Base-by-base conservation (phyloP, 2,797 vertebrate genomes). In the Danio jaintianensis region DNA sequence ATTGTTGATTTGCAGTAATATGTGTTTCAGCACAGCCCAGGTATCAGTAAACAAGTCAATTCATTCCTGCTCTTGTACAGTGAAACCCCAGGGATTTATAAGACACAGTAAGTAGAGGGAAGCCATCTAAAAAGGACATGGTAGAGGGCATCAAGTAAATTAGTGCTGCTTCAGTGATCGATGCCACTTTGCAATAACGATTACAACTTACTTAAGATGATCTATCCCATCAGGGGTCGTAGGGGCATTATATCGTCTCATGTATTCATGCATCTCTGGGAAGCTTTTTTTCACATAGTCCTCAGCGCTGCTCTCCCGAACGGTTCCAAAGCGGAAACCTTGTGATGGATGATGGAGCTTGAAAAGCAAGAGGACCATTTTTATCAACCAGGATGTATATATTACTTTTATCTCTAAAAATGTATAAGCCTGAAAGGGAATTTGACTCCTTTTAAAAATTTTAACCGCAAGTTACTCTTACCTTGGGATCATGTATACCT, bases 401-500 rank as follows among this genome's bases (percentile, higher is more conserved):
- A 53, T 18, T 43, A n/a, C n/a, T 55, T 3, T n/a, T n/a, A 64
- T 16, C 1, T 56, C 15, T 62, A 16, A 48, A 20, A 59, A 69
- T 43, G 45, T 20, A 12, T 2, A n/a, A 59, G n/a, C 36, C 40
- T 15, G n/a, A 52, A 15, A 50, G n/a, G 15, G 7, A 45, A 59
- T 69, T 73, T 6, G 9, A 62, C 40, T 12, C 53, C 3, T 56
- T 58, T 63, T 53, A n/a, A 75, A 75, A 63, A 63, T 15, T 15
- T 45, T 18, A 9, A 47, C 36, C 3, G 0, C 43, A 36, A 6
- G 15, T 50, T 40, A 9, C 20, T 15, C 56, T 89, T 95, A 98
- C 98, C 97, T 99, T 99, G 86, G 97, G 97, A 88, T 99, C 98
- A 22, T 99, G 97, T 87, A 99, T 98, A 90, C 98, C 98, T 89